phyloP scores from a whole-genome alignment of 2,113 vertebrate genomes.

The Xenus cinereus region DNA sequence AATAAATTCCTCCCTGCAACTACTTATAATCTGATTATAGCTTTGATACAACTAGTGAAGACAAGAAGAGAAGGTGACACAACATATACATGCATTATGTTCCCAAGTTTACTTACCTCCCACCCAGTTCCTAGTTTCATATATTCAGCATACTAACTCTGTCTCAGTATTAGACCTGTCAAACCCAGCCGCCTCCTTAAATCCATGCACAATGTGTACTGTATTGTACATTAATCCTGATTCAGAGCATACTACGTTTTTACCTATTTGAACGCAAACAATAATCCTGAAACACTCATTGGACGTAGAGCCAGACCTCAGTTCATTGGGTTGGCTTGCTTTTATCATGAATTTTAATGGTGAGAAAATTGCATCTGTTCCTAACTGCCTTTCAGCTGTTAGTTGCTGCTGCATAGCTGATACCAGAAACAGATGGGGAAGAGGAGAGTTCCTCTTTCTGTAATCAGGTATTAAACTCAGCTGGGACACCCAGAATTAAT shows the following conservation, averaged over 20 bases:
- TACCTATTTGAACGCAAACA: neutral
- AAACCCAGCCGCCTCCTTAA: neutral
- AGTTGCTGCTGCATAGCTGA: neutral
- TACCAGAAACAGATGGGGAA: slow-evolving; percentile 4
- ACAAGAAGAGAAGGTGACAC: neutral
- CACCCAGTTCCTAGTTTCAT: neutral
- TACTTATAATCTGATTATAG: neutral
- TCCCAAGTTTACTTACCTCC: neutral
- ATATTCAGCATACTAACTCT: neutral
- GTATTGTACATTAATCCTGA: neutral
- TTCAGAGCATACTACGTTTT: neutral
- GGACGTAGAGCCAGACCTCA: neutral
- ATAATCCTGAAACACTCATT: neutral
- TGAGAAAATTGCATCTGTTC: neutral
- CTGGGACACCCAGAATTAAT: neutral
- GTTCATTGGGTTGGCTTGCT: neutral
- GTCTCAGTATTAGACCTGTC: neutral
- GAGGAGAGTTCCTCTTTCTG: neutral
- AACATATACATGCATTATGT: neutral
- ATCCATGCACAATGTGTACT: neutral
- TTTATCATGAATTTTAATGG: neutral
- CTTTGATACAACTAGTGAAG: neutral
- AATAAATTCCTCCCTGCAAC: neutral
- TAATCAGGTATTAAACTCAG: neutral
- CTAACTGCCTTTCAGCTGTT: neutral